Percentiles rank a stretch among this genome's conserved stretches.
phyloP scores from a whole-genome alignment of 2,888 invertebrate genomes.

The Ceratothoa steindachneri region DNA sequence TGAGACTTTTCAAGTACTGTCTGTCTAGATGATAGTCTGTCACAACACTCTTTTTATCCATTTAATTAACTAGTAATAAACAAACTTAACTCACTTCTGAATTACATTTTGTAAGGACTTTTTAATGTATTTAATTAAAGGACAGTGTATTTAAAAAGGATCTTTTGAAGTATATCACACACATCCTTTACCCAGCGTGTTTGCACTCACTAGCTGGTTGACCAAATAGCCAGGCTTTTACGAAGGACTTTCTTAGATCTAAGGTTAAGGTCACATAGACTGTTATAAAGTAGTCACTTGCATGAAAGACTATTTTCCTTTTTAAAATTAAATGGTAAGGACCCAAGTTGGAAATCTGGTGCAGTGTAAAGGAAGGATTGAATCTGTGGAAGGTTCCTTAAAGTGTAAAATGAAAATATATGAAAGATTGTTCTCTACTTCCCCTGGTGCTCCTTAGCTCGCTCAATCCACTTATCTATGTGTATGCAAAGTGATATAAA shows the following conservation, averaged over 20 bases:
- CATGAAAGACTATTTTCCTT: neutral
- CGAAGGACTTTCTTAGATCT: neutral
- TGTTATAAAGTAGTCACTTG: neutral
- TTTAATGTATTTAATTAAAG: neutral
- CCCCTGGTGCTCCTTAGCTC: too few species aligned
- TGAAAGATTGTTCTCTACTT: too few species aligned
- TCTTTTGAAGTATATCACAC: neutral
- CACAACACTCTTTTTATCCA: neutral
- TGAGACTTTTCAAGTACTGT: neutral
- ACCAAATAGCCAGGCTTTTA: neutral
- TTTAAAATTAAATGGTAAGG: neutral
- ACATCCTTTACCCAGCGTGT: neutral
- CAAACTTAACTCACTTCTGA: neutral
- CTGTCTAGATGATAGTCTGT: neutral
- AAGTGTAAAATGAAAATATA: too few species aligned
- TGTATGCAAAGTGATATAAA: too few species aligned
- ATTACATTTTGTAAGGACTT: neutral
- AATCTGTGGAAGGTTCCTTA: too few species aligned
- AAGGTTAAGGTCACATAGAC: neutral
- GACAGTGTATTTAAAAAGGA: neutral
- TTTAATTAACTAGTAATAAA: neutral
- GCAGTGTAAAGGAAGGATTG: neutral
- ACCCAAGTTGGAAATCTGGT: neutral
- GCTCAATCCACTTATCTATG: too few species aligned
- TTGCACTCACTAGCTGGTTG: conserved; percentile 8